These are phyloP conservation scores for Bufotes viridis DNA, from an alignment of 2,797 vertebrate species.

Conservation along the genomic window DNA sequence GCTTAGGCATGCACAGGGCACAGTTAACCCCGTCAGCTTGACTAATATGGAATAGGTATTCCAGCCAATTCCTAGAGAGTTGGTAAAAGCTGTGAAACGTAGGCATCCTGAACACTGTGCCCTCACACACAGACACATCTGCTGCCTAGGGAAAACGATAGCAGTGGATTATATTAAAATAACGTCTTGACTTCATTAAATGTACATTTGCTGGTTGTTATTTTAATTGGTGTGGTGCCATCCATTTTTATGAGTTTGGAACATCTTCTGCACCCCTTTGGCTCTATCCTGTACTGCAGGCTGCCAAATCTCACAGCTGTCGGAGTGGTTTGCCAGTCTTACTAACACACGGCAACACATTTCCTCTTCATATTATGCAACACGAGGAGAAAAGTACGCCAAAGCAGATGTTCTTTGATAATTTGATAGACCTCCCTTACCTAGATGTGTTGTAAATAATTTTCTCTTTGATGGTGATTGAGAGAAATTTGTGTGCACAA, in stretches of 20 bases:
- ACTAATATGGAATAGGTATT: background rate
- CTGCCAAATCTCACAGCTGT: slow-evolving; percentile 62
- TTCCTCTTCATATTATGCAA: slow-evolving; percentile 47
- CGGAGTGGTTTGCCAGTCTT: slow-evolving; percentile 48
- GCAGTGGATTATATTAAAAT: slow-evolving; percentile 72
- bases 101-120: slow-evolving; percentile 13
- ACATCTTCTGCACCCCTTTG: slow-evolving; percentile 49
- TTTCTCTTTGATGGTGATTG: slow-evolving; percentile 20
- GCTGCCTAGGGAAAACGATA: slow-evolving; percentile 1
- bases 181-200: slow-evolving; percentile 77
- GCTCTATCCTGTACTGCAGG: slow-evolving; percentile 51
- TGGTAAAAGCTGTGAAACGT: background rate
- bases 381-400: slow-evolving; percentile 43
- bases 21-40: background rate
- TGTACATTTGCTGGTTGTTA: slow-evolving; percentile 73
- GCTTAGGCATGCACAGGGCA: no score
- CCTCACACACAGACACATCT: slow-evolving; percentile 17
- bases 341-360: slow-evolving; percentile 43
- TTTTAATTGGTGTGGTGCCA: slow-evolving; percentile 69
- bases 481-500: slow-evolving; percentile 14
- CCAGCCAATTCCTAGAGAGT: background rate
- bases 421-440: background rate
- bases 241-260: slow-evolving; percentile 69
- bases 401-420: slow-evolving; percentile 54
- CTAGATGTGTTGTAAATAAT: background rate